A percentile compares a stretch with the other conserved stretches of the same genome.
Evolutionary conservation across 2,797 vertebrate genomes (phyloP).

Genomic region (Melanotaenia maccullochi): DNA sequence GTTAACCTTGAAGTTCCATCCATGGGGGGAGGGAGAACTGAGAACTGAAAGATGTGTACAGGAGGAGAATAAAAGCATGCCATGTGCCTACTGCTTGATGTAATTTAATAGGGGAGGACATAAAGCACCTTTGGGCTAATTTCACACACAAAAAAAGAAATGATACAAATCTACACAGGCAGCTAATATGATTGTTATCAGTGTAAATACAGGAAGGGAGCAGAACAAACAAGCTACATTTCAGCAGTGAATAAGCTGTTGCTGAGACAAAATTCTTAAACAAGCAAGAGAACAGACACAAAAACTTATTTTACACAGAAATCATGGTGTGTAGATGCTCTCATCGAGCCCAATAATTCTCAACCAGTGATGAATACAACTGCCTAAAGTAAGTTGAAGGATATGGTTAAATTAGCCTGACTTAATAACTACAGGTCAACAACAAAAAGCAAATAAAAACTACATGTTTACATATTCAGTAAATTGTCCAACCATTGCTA

Average conservation of each 20-base stretch:
- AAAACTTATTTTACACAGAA: constrained; percentile 6
- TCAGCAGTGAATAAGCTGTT: constrained; percentile 14
- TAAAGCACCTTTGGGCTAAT: constrained; percentile 50
- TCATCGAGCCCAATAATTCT: neutral
- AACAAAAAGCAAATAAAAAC: too few species aligned
- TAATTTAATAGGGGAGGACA: constrained; percentile 58
- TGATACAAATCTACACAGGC: constrained; percentile 60
- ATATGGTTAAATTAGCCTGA: too few species aligned
- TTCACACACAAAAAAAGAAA: constrained; percentile 43
- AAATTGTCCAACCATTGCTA: too few species aligned
- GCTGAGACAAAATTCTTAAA: neutral
- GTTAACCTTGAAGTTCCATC: constrained; percentile 62
- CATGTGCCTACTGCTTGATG: constrained; percentile 34
- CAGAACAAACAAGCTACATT: constrained; percentile 7
- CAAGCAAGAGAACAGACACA: neutral
- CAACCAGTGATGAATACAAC: too few species aligned
- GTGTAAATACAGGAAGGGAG: constrained; percentile 26
- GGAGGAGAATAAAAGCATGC: constrained; percentile 38
- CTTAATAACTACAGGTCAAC: too few species aligned
- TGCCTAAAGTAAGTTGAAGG: too few species aligned
- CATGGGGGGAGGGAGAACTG: neutral
- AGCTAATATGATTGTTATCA: constrained; percentile 52
- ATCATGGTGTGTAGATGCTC: neutral
- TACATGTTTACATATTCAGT: too few species aligned
- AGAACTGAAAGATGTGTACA: constrained; percentile 29